Percentiles rank a stretch among this genome's conserved stretches.
Evolutionary conservation across 2,113 vertebrate genomes (phyloP).

Genomic region (Mobula hypostoma): DNA sequence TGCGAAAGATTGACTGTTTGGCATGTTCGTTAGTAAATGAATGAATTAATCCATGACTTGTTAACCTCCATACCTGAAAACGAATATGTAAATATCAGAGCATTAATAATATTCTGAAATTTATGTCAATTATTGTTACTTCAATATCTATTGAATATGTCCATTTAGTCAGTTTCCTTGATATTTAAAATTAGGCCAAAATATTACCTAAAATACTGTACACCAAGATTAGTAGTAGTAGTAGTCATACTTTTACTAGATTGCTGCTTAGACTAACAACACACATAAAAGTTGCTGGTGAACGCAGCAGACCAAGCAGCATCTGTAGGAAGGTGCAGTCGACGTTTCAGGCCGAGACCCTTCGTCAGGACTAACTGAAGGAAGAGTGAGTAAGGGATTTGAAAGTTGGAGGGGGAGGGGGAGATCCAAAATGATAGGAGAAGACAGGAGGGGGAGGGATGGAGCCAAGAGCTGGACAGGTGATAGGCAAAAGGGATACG

Average conservation of each 20-base stretch:
- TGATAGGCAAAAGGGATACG: too few relatives aligned
- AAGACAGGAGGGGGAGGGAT: too few relatives aligned
- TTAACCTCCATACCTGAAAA: constrained; percentile 83
- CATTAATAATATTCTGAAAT: neutral
- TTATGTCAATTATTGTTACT: neutral
- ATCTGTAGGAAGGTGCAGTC: too few relatives aligned
- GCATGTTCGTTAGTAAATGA: constrained; percentile 90
- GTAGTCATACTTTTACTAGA: too few relatives aligned
- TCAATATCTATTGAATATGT: neutral
- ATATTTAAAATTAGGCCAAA: neutral
- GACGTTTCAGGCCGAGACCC: too few relatives aligned
- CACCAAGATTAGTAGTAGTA: neutral
- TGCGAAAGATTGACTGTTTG: constrained; percentile 96
- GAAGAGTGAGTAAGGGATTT: too few relatives aligned
- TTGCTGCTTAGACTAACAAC: neutral
- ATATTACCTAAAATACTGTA: neutral
- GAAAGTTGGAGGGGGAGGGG: too few relatives aligned
- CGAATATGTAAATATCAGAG: constrained; percentile 18
- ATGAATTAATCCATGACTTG: constrained; percentile 83
- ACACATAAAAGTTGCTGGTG: too few relatives aligned
- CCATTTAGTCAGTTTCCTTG: neutral
- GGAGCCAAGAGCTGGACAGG: too few relatives aligned
- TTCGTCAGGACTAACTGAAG: too few relatives aligned
- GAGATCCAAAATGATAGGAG: too few relatives aligned
- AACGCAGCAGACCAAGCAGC: too few relatives aligned